phyloP scores from a whole-genome alignment of 2,888 invertebrate genomes.

The Pemphredon lugubris region DNA sequence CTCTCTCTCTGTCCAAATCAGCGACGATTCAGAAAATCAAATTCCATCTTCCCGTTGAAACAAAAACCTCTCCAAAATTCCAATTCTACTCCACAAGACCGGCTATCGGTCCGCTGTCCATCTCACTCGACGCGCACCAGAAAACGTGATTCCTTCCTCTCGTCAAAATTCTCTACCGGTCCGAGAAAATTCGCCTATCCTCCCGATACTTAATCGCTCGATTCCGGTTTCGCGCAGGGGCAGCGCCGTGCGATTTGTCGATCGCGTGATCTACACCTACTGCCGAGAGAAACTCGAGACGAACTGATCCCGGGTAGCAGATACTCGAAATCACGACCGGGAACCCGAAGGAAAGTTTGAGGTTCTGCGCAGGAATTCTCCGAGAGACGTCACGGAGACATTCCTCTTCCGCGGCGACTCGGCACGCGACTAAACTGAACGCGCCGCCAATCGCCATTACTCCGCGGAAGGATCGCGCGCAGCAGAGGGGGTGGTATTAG shows the following conservation, averaged over 20 bases:
- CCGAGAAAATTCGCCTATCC: too few species aligned
- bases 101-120: too few species aligned
- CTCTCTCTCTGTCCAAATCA: too few species aligned
- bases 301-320: neutral
- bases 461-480: conserved; percentile 82
- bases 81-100: too few species aligned
- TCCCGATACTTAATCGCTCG: too few species aligned
- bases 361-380: conserved; percentile 16
- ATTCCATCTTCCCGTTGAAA: too few species aligned
- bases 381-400: conserved; percentile 45
- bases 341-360: neutral
- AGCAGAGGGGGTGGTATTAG: conserved; percentile 73
- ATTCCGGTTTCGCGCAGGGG: too few species aligned
- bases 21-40: too few species aligned
- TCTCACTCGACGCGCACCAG: too few species aligned
- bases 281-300: neutral
- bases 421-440: conserved; percentile 81
- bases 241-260: neutral
- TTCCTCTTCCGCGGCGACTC: conserved; percentile 80
- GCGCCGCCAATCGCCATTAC: conserved; percentile 76
- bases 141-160: too few species aligned
- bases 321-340: conserved; percentile 23
- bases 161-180: too few species aligned
- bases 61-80: too few species aligned
- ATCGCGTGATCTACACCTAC: conserved; percentile 16